Conservation (phyloP, 2,888 invertebrate genomes). For the Ichneumoninae sp. region DNA sequence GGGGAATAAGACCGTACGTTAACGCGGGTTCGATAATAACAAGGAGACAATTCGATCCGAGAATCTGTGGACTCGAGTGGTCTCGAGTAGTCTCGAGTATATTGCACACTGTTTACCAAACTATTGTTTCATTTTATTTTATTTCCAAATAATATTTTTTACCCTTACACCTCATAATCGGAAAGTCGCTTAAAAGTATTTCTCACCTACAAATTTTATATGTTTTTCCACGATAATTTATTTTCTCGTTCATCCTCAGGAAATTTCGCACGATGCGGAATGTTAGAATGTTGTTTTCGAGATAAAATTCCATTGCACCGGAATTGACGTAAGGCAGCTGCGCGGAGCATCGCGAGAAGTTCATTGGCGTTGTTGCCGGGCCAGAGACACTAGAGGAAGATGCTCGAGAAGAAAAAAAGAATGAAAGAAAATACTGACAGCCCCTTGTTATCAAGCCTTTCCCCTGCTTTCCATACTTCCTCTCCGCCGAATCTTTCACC, state of each 20-base stretch:
- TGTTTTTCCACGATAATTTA: neutral
- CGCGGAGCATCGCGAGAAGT: neutral
- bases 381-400: neutral
- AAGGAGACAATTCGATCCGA: too few relatives aligned
- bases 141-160: too few relatives aligned
- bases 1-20: too few relatives aligned
- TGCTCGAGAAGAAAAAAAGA: neutral
- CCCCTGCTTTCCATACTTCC: slow-evolving; percentile 1
- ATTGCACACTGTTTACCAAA: too few relatives aligned
- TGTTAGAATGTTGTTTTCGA: neutral
- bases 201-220: neutral
- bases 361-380: slow-evolving; percentile 3
- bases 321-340: neutral
- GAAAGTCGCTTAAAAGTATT: neutral
- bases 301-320: neutral
- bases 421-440: neutral
- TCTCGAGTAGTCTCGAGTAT: too few relatives aligned
- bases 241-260: neutral
- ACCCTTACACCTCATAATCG: neutral
- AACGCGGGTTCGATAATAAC: too few relatives aligned
- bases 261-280: neutral
- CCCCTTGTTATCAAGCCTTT: slow-evolving; percentile 18
- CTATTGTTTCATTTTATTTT: too few relatives aligned
- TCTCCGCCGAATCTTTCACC: neutral
- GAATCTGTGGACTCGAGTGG: too few relatives aligned